Evolutionary conservation across 2,113 vertebrate species (phyloP).

Genomic region (Oreochromis niloticus): DNA sequence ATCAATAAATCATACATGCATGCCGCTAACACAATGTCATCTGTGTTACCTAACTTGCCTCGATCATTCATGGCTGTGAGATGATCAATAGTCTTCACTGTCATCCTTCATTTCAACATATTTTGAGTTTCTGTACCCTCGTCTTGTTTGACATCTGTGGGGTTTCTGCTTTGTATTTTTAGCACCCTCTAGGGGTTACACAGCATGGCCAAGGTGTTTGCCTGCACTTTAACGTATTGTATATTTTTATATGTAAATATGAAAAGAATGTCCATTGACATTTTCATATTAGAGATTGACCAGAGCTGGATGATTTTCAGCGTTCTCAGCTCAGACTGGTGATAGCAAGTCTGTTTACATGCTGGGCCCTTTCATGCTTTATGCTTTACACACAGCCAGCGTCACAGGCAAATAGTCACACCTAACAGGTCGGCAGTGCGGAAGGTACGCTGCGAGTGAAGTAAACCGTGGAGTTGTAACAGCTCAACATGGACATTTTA

Average conservation of each 20-base stretch:
- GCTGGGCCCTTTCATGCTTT: rapidly evolving
- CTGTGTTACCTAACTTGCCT: background rate
- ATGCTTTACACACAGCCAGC: background rate
- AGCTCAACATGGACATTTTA: background rate
- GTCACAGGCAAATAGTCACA: background rate
- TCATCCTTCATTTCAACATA: background rate
- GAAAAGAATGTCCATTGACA: background rate
- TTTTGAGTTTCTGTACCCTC: background rate
- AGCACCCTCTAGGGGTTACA: background rate
- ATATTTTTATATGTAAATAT: background rate
- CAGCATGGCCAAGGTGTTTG: background rate
- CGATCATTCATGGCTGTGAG: background rate
- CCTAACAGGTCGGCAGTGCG: background rate
- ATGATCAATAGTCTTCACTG: background rate
- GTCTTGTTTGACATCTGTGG: background rate
- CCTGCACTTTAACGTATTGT: rapidly evolving
- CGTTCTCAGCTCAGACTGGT: background rate
- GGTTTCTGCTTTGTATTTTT: background rate
- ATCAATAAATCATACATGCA: background rate
- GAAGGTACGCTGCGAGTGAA: background rate
- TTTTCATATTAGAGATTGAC: background rate
- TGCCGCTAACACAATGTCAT: background rate
- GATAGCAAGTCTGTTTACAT: background rate
- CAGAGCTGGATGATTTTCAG: background rate
- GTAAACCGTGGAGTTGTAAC: background rate